These are phyloP conservation scores for Paguma larvata DNA, from an alignment of 2,797 vertebrate genomes.

Conservation along the genomic window DNA sequence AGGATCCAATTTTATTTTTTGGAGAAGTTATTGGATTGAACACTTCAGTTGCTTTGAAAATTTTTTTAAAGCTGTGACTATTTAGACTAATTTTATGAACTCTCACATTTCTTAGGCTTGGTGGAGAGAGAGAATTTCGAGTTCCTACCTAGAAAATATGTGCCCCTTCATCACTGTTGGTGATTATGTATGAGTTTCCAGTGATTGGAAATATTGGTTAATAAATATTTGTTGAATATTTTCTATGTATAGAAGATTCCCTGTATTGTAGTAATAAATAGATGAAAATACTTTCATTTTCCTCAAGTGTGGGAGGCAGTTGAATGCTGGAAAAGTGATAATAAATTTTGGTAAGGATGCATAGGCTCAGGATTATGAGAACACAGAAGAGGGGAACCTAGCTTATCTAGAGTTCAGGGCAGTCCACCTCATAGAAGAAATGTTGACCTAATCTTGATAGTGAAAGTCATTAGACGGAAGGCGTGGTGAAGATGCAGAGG, in stretches of 20 bases:
- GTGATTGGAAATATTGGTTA: neutral
- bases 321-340: neutral
- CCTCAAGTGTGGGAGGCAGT: neutral
- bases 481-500: neutral
- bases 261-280: neutral
- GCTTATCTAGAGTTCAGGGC: neutral
- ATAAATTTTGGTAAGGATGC: neutral
- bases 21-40: slow-evolving; percentile 37
- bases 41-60: neutral
- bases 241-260: neutral
- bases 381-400: neutral
- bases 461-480: neutral
- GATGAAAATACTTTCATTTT: neutral
- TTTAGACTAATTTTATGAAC: slow-evolving; percentile 52
- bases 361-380: neutral
- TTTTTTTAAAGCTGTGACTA: slow-evolving; percentile 36
- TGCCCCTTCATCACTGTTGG: neutral
- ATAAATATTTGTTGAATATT: neutral
- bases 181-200: slow-evolving; percentile 16
- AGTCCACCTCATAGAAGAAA: neutral
- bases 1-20: slow-evolving; percentile 63
- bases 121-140: slow-evolving; percentile 12
- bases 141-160: slow-evolving; percentile 46
- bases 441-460: neutral
- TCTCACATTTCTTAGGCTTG: slow-evolving; percentile 16